phyloP scores from a whole-genome alignment of 1,140 invertebrate species.

The Nasonia vitripennis region DNA sequence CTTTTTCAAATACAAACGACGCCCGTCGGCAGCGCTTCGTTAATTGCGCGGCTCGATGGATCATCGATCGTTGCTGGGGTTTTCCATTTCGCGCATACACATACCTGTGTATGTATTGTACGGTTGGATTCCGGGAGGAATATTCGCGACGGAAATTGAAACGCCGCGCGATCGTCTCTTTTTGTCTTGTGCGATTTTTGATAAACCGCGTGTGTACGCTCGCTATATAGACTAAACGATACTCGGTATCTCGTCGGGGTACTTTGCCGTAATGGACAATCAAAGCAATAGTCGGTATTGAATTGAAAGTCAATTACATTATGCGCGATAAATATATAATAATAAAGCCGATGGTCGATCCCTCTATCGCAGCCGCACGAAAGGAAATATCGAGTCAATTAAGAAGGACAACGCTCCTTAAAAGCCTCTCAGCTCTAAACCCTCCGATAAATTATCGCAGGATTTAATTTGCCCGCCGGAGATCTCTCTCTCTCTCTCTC shows the following conservation, averaged over 20 bases:
- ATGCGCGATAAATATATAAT: neutral
- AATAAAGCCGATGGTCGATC: neutral
- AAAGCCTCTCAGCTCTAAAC: neutral
- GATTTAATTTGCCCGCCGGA: neutral
- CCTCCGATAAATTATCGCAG: slow-evolving; percentile 24
- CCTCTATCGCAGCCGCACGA: neutral
- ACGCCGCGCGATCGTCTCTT: neutral
- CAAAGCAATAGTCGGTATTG: too few relatives aligned
- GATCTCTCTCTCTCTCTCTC: neutral
- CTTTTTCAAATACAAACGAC: slow-evolving; percentile 27
- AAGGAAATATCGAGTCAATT: slow-evolving; percentile 36
- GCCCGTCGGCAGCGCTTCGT: neutral
- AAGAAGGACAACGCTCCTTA: neutral
- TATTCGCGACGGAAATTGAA: slow-evolving; percentile 26
- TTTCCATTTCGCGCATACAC: neutral
- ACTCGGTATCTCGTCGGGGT: too few relatives aligned
- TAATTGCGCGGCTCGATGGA: slow-evolving; percentile 14
- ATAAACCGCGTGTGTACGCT: too few relatives aligned
- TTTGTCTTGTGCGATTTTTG: too few relatives aligned
- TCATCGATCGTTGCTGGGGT: neutral
- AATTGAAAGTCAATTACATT: too few relatives aligned
- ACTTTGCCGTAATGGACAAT: too few relatives aligned
- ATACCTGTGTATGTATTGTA: too few relatives aligned
- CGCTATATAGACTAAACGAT: too few relatives aligned
- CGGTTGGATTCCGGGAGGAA: neutral